Base-by-base conservation (phyloP, 2,888 invertebrate species). In the Acrobeloides nanus region DNA sequence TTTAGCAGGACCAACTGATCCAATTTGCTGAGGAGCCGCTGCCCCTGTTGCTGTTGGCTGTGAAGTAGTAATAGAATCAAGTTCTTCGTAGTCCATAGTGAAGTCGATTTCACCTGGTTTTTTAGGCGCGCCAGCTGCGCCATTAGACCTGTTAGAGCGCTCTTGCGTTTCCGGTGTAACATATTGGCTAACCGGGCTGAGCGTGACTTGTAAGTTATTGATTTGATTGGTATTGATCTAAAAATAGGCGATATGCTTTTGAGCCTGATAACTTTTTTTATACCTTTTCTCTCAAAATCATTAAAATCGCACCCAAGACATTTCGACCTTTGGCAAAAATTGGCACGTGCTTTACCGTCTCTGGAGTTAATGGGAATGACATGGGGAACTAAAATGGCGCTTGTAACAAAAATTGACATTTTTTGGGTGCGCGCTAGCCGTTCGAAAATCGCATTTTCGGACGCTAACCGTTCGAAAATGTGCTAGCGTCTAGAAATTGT, bases 241-340 rank as follows among this genome's bases (percentile, higher is more conserved):
- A 29, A 29, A 29, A 15, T 10, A 12, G 29, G 12, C 10, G 10
- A 29, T 12, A 12, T 10, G 12, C 10, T 29, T 29, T 15, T 29
- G 29, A 29, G 10, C 29, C 29, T 29, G 10, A 12, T 38, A 38
- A 38, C 12, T 18, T 6, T 8, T 38, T n/a, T n/a, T n/a, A n/a
- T 15, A 51, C 52, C 52, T 54, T 52, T 46, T 51, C 52, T 12
- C 52, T 41, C 18, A 53, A 34, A 35, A 56, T 48, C 53, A 57
- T 54, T 26, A 39, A 48, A 43, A 54, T 55, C 4, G 37, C 55
- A 10, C 54, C 54, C 4, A 54, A 34, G 32, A 54, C 48, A 50
- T 54, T 54, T 18, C 54, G 32, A 24, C 57, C 54, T 41, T 54
- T 54, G 18, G 43, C 54, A 43, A 54, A 15, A 12, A 31, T 26